Evolutionary conservation across 2,888 invertebrate species (phyloP).

Genomic region (Alitta virens): DNA sequence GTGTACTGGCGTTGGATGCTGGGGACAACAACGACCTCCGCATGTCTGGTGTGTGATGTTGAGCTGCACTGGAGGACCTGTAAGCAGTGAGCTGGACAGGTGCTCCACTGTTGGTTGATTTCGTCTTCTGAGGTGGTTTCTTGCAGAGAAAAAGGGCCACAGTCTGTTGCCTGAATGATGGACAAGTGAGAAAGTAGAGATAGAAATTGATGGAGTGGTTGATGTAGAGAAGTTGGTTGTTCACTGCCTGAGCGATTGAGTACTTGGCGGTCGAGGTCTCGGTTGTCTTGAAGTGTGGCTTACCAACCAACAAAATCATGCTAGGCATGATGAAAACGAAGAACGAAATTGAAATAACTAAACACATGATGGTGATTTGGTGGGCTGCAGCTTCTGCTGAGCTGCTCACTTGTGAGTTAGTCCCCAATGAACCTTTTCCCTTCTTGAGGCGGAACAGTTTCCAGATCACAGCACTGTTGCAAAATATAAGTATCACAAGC

Average conservation of each 20-base stretch:
- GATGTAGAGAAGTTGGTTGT: neutral
- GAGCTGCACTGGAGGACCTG: no score
- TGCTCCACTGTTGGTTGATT: no score
- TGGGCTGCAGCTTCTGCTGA: neutral
- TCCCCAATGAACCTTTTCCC: no score
- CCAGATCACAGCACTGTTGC: neutral
- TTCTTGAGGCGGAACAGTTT: neutral
- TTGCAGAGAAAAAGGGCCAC: no score
- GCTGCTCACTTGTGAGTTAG: no score
- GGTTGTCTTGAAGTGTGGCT: neutral
- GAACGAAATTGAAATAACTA: neutral
- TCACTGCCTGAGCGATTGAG: neutral
- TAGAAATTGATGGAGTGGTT: neutral
- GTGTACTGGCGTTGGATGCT: no score
- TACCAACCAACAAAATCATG: neutral
- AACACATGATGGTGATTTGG: neutral
- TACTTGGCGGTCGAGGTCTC: neutral
- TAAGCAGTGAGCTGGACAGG: no score
- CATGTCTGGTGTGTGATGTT: no score
- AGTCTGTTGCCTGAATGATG: neutral
- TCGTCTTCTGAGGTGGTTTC: no score
- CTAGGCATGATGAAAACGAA: neutral
- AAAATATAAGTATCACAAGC: neutral
- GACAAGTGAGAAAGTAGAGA: neutral
- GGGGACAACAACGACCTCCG: no score